Conservation (phyloP, 2,797 vertebrate genomes). For the Distichodus sexfasciatus region DNA sequence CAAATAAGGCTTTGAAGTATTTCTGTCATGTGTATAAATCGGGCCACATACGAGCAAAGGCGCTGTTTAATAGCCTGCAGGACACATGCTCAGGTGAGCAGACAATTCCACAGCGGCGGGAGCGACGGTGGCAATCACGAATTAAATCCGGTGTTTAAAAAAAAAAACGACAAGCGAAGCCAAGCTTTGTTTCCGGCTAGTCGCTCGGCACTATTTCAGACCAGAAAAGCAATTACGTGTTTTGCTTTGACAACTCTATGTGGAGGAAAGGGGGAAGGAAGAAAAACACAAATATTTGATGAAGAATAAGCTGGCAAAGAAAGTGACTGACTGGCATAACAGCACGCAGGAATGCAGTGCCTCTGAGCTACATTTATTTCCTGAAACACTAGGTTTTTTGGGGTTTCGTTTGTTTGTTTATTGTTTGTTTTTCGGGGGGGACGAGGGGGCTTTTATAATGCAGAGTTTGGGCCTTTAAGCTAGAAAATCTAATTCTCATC, state of each 20-base stretch:
- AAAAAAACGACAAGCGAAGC: not conserved
- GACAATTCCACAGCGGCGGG: conserved; percentile 13
- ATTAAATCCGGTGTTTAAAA: conserved; percentile 24
- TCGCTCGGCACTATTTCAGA: conserved; percentile 65
- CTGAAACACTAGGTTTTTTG: conserved; percentile 25
- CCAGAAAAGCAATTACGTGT: conserved; percentile 73
- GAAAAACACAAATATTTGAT: conserved; percentile 24
- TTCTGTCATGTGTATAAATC: conserved; percentile 49
- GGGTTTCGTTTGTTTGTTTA: not conserved
- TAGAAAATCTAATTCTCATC: conserved; percentile 35
- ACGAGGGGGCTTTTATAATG: too few species aligned
- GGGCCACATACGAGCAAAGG: conserved; percentile 31
- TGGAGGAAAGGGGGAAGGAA: conserved; percentile 63
- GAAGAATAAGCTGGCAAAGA: conserved; percentile 34
- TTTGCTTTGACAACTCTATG: conserved; percentile 72
- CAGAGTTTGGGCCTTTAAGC: not conserved
- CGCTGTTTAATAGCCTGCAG: conserved; percentile 39
- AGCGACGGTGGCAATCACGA: conserved; percentile 36
- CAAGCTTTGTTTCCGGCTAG: conserved; percentile 20
- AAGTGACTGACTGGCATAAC: conserved; percentile 38
- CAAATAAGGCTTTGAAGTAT: conserved; percentile 50
- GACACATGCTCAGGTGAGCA: conserved; percentile 47
- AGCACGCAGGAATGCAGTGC: conserved; percentile 53
- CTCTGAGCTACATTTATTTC: conserved; percentile 56
- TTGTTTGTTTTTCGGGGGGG: too few species aligned